A percentile compares a stretch with the other conserved stretches of the same genome.
Conservation (phyloP, 2,797 vertebrate species). For the Phoebastria nigripes region DNA sequence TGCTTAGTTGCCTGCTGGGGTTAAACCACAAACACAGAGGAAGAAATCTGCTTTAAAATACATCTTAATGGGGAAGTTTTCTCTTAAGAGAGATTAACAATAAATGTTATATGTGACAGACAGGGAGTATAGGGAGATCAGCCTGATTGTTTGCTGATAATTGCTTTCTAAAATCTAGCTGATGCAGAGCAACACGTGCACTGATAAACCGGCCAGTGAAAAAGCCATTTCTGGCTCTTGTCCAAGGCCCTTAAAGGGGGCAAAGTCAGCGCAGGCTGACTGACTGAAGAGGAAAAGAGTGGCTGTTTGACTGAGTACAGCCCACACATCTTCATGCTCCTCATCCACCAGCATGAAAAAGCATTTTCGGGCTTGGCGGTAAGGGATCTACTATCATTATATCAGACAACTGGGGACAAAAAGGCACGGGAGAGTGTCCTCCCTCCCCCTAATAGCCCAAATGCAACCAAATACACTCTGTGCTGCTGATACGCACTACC, state of each 20-base stretch:
- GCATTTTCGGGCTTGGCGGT: background rate
- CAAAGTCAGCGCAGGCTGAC: background rate
- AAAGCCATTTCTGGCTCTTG: background rate
- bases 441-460: background rate
- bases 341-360: background rate
- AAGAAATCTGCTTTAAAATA: background rate
- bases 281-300: background rate
- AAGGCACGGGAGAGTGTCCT: background rate
- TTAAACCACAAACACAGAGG: background rate
- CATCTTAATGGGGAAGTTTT: background rate
- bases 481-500: rapidly evolving
- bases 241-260: background rate
- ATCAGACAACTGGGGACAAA: background rate
- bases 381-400: background rate
- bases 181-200: background rate
- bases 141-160: background rate
- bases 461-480: background rate
- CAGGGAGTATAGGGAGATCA: background rate
- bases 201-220: background rate
- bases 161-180: background rate
- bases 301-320: background rate
- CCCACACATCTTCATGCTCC: background rate
- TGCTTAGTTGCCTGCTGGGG: no score
- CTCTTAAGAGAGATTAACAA: background rate
- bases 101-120: background rate